phyloP scores from a whole-genome alignment of 2,113 vertebrate genomes.

The Albula goreensis region DNA sequence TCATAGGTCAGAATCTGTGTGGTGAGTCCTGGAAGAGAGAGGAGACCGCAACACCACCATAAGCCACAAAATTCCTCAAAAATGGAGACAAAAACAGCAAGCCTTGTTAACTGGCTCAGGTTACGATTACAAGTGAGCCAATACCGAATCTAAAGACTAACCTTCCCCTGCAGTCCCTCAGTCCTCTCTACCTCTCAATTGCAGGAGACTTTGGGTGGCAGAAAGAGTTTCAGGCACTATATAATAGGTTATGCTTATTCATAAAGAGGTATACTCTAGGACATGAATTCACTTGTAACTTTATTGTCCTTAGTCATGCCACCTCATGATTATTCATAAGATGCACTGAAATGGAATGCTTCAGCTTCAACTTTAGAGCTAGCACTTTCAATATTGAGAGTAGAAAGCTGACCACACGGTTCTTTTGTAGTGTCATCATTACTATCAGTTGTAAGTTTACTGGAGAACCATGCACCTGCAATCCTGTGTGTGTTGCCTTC shows the following conservation, averaged over 20 bases:
- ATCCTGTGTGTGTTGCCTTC: slow-evolving; percentile 61
- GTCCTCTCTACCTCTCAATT: not conserved
- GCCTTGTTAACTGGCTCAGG: not conserved
- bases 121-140: not conserved
- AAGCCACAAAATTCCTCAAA: not conserved
- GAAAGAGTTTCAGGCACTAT: not conserved
- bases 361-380: not conserved
- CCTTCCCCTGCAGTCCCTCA: not conserved
- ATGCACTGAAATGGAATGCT: not conserved
- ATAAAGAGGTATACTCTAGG: too few species aligned
- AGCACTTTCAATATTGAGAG: not conserved
- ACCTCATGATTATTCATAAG: not conserved
- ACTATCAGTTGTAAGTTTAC: not conserved
- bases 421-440: too few species aligned
- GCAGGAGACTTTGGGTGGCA: not conserved
- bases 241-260: not conserved
- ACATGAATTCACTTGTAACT: not conserved
- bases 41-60: not conserved
- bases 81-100: not conserved
- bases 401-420: too few species aligned
- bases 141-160: not conserved
- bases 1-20: slow-evolving; percentile 80
- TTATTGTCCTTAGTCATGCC: not conserved
- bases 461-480: slow-evolving; percentile 71
- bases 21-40: slow-evolving; percentile 67